Base-by-base conservation (phyloP, 1,140 invertebrate species). In the Listronotus bonariensis region DNA sequence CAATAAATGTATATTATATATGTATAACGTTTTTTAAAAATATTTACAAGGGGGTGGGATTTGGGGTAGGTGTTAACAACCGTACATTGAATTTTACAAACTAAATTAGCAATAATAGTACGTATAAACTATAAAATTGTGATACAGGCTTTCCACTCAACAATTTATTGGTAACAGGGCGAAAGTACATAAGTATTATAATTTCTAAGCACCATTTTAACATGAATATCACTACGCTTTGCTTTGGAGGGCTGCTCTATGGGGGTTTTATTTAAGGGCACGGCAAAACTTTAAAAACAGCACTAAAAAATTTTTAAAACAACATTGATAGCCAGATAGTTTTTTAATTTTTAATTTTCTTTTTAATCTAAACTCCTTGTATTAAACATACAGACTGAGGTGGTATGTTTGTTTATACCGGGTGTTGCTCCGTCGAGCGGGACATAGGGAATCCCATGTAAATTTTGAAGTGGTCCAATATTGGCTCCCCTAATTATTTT, bases 81-180 rank as follows among this genome's bases (percentile, higher is more conserved):
- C 61, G 61, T 55, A 64, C 61, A 64, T 54, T 11, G 11, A 54
- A 40, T 34, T 56, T 54, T 55, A 55, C 36, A 32, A 36, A 45
- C 32, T 20, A 32, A 55, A 55, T 32, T 15, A 26, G 45, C 7
- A 17, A 51, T 20, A 40, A 48, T 65, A 65, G 62, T 65, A 65
- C 53, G 54, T 65, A 52, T 43, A 57, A 63, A 63, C 60, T 63
- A 63, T 65, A 65, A 65, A 56, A 65, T 56, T 65, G 62, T 65
- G 62, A 65, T 65, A 65, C 54, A 65, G 38, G 53, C 54, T 65
- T n/a, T 56, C 20, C 17, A 31, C 17, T 41, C 46, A 32, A 46
- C n/a, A 51, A 60, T n/a, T n/a, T n/a, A n/a, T 36, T 63, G 49
- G 46, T 61, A 52, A 45, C 60, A 48, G 32, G 38, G 34, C 51